Conservation (phyloP, 2,113 vertebrate species). For the Tympanuchus pallidicinctus region DNA sequence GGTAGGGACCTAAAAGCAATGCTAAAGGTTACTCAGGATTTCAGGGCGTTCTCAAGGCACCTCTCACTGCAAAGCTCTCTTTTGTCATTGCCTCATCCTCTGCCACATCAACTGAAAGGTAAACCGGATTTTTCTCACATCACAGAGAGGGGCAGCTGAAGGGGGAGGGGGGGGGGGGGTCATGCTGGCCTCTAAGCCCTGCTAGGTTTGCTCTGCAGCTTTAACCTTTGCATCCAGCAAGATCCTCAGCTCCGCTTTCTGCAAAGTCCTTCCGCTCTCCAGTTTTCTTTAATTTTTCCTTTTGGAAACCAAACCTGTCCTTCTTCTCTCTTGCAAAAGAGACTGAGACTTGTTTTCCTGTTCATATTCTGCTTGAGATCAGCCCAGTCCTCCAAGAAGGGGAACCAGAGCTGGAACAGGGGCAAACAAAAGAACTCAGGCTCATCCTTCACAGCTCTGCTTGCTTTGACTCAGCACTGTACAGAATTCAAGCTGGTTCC, state of each 20-base stretch:
- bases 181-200: neutral
- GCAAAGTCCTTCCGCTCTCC: neutral
- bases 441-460: neutral
- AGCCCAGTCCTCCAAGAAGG: neutral
- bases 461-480: neutral
- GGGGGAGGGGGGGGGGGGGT: rapidly evolving
- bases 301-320: neutral
- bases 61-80: neutral
- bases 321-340: neutral
- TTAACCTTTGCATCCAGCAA: neutral
- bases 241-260: neutral
- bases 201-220: neutral
- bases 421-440: neutral
- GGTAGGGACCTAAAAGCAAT: neutral
- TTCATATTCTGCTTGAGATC: neutral
- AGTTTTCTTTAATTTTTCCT: neutral
- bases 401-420: neutral
- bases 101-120: conserved; percentile 22
- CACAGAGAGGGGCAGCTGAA: neutral
- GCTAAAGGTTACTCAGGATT: conserved; percentile 55
- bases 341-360: neutral
- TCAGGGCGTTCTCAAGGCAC: conserved; percentile 49
- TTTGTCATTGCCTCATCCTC: neutral
- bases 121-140: neutral
- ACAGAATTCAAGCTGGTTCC: neutral